Evolutionary conservation across 2,113 vertebrate genomes (phyloP), one percentile per base, ranked within the genome.

Genomic region (Ptilonorhynchus violaceus): DNA sequence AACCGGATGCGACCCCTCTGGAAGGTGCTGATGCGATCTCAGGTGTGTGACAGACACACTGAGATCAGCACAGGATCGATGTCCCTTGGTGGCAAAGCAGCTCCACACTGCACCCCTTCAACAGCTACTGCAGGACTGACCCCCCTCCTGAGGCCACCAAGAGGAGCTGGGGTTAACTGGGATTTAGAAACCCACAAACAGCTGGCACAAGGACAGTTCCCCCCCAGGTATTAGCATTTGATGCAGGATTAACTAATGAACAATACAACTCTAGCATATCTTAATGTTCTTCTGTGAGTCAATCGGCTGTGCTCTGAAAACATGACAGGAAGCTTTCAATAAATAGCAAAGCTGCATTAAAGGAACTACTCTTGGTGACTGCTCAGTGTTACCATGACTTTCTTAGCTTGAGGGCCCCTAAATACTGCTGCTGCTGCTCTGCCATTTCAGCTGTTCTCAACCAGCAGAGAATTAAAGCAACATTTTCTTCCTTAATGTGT

Each of bases 391-490:
- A 93, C 24, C 47, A 41, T 6, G 22, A 62, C 50, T 84, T 50
- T 89, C 70, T 82, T 93, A 49, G 68, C 93, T 92, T 33, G 39
- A 81, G 77, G 92, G 59, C 53, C 60, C 62, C 69, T 52, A 41
- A 89, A 80, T 23, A 20, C 60, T 58, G 72, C 84, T 78, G 84
- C 64, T 95, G 86, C 82, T 84, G 80, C 86, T 95, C 55, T 75
- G 64, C 76, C n/a, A 79, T 33, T 95, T 96, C 85, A 93, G 89
- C 79, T 91, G 50, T 20, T 88, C 69, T 80, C 62, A 85, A 60
- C 78, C 84, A 85, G 47, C 21, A 63, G n/a, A 85, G 88, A 93
- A 90, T 79, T 78, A 89, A 94, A 92, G 88, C 58, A 93, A 55
- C 2, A 0, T 28, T 83, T 84, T 56, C 75, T 47, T 18, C 58